Evolutionary conservation across 2,888 invertebrate species (phyloP).

Genomic region (Chaetoderma sp.): DNA sequence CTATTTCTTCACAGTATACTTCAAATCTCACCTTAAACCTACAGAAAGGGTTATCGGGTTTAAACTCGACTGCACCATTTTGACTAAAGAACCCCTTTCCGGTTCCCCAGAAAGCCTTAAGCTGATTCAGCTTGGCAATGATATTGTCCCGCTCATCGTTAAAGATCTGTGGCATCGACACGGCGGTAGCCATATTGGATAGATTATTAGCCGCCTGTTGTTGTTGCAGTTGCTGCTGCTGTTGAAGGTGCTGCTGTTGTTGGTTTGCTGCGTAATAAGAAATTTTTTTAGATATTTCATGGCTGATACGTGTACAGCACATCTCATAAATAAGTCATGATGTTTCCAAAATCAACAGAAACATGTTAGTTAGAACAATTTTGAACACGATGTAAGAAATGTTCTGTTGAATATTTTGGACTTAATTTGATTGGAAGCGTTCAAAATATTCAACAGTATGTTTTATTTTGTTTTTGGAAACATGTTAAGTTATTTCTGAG

Average conservation of each 20-base stretch:
- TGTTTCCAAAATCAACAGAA: too few species aligned
- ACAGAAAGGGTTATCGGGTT: conserved; percentile 90
- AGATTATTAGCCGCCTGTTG: conserved; percentile 44
- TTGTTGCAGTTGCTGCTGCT: conserved; percentile 42
- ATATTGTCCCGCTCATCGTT: conserved; percentile 96
- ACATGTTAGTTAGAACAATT: too few species aligned
- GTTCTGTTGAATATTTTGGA: too few species aligned
- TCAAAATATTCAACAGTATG: too few species aligned
- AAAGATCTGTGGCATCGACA: conserved; percentile 76
- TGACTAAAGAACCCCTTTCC: conserved; percentile 76
- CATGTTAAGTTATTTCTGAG: too few species aligned
- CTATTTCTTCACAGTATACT: too few species aligned
- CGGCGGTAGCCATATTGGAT: conserved; percentile 61
- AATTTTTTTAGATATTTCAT: neutral
- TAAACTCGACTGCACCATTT: conserved; percentile 83
- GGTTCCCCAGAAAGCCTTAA: conserved; percentile 77
- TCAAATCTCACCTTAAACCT: conserved; percentile 85
- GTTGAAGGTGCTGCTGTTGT: conserved; percentile 31
- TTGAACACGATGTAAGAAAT: too few species aligned
- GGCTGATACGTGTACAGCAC: too few species aligned
- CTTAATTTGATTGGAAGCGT: too few species aligned
- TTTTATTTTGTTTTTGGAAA: too few species aligned
- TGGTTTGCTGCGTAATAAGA: neutral
- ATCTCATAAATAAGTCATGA: too few species aligned
- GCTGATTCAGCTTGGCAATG: conserved; percentile 92